A percentile compares a stretch with the other conserved stretches of the same genome.
phyloP scores from a whole-genome alignment of 2,888 invertebrate species.

The Archaeoteleia sp. region DNA sequence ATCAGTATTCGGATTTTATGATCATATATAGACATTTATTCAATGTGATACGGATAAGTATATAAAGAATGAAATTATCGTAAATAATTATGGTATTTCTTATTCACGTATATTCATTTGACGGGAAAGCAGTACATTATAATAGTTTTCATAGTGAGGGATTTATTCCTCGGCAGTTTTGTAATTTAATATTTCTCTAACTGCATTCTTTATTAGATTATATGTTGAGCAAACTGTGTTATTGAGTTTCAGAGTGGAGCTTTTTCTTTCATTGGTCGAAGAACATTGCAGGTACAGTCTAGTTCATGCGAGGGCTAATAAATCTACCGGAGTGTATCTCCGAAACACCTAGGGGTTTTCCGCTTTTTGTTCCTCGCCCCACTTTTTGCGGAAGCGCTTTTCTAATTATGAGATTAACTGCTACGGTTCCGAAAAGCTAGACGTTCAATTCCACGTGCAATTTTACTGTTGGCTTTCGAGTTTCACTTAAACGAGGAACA shows the following conservation, averaged over 20 bases:
- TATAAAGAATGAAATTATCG: neutral
- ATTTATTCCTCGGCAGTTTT: constrained; percentile 37
- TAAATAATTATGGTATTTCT: neutral
- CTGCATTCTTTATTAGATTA: constrained; percentile 32
- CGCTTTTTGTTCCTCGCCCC: constrained; percentile 37
- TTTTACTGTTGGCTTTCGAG: constrained; percentile 12
- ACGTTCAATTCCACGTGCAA: constrained; percentile 14
- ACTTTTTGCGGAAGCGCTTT: constrained; percentile 53
- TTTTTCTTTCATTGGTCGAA: constrained; percentile 26
- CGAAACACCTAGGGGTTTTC: constrained; percentile 23
- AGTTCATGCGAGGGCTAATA: constrained; percentile 29
- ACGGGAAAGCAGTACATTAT: constrained; percentile 13
- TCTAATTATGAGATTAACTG: constrained; percentile 65
- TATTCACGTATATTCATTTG: constrained; percentile 14
- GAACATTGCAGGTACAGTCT: constrained; percentile 15
- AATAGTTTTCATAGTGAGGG: constrained; percentile 12
- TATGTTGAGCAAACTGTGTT: constrained; percentile 26
- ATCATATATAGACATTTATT: no score
- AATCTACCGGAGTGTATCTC: constrained; percentile 27
- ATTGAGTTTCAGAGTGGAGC: constrained; percentile 29
- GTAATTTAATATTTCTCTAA: constrained; percentile 40
- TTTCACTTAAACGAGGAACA: neutral
- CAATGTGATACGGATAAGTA: no score
- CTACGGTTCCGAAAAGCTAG: constrained; percentile 7
- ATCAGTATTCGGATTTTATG: no score